Conservation (phyloP, 2,888 invertebrate genomes). For the Xanthia icteritia region DNA sequence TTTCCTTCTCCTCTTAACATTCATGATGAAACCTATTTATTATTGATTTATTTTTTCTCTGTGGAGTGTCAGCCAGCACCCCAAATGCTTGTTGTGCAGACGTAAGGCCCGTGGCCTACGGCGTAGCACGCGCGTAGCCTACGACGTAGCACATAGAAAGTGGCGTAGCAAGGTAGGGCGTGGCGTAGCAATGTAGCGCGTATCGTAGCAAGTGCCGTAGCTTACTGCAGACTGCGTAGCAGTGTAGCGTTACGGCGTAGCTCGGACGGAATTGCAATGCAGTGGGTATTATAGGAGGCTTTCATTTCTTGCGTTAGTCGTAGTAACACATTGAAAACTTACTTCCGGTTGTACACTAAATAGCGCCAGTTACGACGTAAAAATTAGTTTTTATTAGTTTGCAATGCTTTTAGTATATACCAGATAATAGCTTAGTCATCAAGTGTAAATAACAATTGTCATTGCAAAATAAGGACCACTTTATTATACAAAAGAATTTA, state of each 20-base stretch:
- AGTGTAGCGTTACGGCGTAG: slow-evolving; percentile 3
- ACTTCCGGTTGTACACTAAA: background rate
- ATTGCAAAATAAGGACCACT: slow-evolving; percentile 18
- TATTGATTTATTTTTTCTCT: background rate
- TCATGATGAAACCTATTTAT: background rate
- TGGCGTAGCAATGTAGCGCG: slow-evolving; percentile 10
- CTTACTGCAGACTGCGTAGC: background rate
- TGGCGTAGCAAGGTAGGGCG: slow-evolving; percentile 12
- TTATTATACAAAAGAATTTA: slow-evolving; percentile 32
- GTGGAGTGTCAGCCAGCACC: background rate
- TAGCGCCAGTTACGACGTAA: background rate
- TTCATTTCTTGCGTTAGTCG: background rate
- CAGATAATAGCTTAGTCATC: background rate
- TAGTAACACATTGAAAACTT: background rate
- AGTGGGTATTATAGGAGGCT: background rate
- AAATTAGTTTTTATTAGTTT: background rate
- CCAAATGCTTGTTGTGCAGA: background rate
- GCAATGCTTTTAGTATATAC: background rate
- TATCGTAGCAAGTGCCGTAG: slow-evolving; percentile 4
- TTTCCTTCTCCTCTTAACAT: background rate
- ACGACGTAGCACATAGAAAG: slow-evolving; percentile 3
- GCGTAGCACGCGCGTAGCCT: slow-evolving; percentile 5
- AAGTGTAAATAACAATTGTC: background rate
- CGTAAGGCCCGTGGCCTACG: background rate
- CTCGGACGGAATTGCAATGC: background rate